Conservation (phyloP, 1,140 invertebrate genomes). For the Drosophila quadrilineata region DNA sequence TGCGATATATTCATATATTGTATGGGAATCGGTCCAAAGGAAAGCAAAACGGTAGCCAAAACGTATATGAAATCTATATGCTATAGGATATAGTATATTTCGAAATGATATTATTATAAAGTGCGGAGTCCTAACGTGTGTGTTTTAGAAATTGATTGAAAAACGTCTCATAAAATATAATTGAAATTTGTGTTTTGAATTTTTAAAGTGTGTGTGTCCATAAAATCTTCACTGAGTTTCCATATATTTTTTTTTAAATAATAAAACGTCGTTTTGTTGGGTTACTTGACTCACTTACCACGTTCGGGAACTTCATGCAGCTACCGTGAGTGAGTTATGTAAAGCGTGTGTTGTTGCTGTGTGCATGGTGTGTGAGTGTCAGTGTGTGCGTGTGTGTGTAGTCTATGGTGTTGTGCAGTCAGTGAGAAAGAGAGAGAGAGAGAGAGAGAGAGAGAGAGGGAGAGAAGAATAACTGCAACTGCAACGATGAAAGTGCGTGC, state of each 20-base stretch:
- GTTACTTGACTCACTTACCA: constrained; percentile 10
- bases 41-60: constrained; percentile 21
- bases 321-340: constrained; percentile 59
- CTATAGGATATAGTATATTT: constrained; percentile 12
- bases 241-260: not conserved
- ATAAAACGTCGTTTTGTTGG: constrained; percentile 9
- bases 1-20: not conserved
- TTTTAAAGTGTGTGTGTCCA: constrained; percentile 41
- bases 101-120: constrained; percentile 26
- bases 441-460: not conserved
- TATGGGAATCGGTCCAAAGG: constrained; percentile 1
- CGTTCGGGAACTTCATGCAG: constrained; percentile 34
- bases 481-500: constrained; percentile 39
- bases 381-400: not conserved
- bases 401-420: constrained; percentile 22
- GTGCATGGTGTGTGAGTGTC: not conserved
- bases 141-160: constrained; percentile 41
- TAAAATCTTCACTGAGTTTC: not conserved
- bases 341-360: constrained; percentile 50
- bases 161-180: constrained; percentile 40
- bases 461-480: constrained; percentile 11
- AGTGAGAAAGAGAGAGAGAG: too few species aligned
- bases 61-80: not conserved
- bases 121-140: too few species aligned
- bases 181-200: constrained; percentile 51